Conservation (phyloP, 2,797 vertebrate genomes). For the Rallus crepitans region DNA sequence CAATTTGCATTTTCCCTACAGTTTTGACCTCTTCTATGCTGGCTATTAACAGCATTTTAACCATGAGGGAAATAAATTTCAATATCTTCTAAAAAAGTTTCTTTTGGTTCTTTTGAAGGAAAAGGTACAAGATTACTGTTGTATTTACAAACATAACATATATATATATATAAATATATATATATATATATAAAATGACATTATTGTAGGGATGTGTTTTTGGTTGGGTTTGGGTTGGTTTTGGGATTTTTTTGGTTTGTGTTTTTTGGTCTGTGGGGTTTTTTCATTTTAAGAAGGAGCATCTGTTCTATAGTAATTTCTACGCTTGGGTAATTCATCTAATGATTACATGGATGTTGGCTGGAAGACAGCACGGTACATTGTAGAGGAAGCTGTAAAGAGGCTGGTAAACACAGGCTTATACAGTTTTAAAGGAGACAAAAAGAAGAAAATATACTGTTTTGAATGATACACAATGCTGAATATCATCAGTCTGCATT, state of each 20-base stretch:
- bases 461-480: not conserved
- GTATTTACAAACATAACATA: not conserved
- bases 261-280: too few relatives aligned
- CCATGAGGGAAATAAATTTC: not conserved
- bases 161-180: not conserved
- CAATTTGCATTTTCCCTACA: not conserved
- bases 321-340: slow-evolving; percentile 60
- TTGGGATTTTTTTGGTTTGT: too few relatives aligned
- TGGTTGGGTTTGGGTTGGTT: too few relatives aligned
- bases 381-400: slow-evolving; percentile 43
- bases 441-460: slow-evolving; percentile 28
- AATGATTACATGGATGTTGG: slow-evolving; percentile 53
- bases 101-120: not conserved
- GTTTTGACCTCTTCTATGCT: not conserved
- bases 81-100: not conserved
- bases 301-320: slow-evolving; percentile 59
- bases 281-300: not conserved
- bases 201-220: not conserved
- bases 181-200: not conserved
- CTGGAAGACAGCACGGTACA: not conserved
- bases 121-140: not conserved
- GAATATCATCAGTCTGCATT: not conserved
- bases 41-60: not conserved
- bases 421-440: slow-evolving; percentile 13
- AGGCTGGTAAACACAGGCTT: slow-evolving; percentile 27